A percentile compares a stretch with the other conserved stretches of the same genome.
These are phyloP conservation scores for Nudaria mundana DNA, from an alignment of 2,888 invertebrate species.

Conservation along the genomic window DNA sequence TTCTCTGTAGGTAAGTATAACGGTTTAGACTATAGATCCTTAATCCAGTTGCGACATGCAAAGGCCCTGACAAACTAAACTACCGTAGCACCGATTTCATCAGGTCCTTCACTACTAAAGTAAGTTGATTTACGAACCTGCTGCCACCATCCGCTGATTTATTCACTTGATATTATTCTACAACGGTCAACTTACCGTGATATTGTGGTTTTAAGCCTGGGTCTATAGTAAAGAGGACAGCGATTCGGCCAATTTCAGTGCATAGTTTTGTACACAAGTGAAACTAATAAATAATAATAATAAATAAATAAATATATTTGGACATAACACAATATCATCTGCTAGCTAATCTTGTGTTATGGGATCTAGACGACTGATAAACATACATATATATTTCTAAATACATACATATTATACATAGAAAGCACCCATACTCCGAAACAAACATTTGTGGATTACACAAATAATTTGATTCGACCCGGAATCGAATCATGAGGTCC, in stretches of 20 bases:
- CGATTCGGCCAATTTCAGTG: neutral
- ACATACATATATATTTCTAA: no score
- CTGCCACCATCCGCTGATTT: slow-evolving; percentile 27
- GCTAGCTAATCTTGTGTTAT: no score
- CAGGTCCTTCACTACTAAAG: slow-evolving; percentile 25
- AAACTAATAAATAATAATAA: no score
- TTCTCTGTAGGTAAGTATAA: no score
- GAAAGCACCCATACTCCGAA: no score
- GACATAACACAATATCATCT: no score
- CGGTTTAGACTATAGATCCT: slow-evolving; percentile 12
- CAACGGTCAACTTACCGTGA: slow-evolving; percentile 27
- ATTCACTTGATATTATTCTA: slow-evolving; percentile 34
- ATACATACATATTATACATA: no score
- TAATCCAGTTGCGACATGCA: slow-evolving; percentile 12
- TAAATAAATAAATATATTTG: no score
- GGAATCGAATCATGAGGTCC: no score
- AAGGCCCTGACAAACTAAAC: slow-evolving; percentile 16
- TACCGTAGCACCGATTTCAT: slow-evolving; percentile 30
- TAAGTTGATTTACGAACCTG: slow-evolving; percentile 34
- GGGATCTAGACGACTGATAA: no score
- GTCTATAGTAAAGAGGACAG: neutral
- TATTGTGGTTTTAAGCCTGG: slow-evolving; percentile 19
- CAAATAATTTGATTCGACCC: no score
- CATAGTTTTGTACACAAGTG: neutral
- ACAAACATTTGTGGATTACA: no score